phyloP scores from a whole-genome alignment of 2,888 invertebrate genomes.

The Eulithis prunata region DNA sequence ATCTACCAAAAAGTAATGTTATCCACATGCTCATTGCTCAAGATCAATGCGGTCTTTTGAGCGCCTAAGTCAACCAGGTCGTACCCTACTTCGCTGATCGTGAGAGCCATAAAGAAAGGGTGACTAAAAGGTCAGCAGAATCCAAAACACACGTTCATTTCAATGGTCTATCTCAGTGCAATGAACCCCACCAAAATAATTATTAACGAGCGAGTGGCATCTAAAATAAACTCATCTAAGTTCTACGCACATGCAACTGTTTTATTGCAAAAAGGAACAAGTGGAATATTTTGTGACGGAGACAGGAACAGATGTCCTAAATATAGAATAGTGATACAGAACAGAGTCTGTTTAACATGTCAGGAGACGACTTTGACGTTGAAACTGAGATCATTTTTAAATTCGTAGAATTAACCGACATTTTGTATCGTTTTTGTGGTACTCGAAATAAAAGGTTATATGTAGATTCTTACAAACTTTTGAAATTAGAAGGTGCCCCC shows the following conservation, averaged over 20 bases:
- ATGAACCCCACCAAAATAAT: conserved; percentile 38
- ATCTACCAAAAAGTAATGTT: no score
- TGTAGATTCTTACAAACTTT: no score
- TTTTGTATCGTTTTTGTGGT: no score
- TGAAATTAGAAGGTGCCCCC: no score
- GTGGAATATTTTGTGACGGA: conserved; percentile 16
- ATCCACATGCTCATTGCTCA: no score
- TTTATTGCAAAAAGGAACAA: conserved; percentile 41
- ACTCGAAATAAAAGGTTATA: no score
- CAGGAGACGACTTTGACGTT: conserved; percentile 4
- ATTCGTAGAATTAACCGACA: not conserved
- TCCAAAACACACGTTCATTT: not conserved
- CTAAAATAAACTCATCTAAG: conserved; percentile 39
- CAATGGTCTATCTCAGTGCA: conserved; percentile 27
- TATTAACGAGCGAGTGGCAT: conserved; percentile 38
- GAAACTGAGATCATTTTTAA: not conserved
- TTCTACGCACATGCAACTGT: conserved; percentile 39
- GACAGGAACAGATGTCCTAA: conserved; percentile 29
- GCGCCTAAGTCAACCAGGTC: not conserved
- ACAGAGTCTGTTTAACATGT: conserved; percentile 7
- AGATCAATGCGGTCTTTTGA: not conserved
- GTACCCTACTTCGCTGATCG: not conserved
- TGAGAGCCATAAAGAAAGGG: not conserved
- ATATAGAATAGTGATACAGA: conserved; percentile 24
- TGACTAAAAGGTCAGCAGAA: not conserved